phyloP scores from a whole-genome alignment of 2,888 invertebrate species.

The Dioctria linearis region DNA sequence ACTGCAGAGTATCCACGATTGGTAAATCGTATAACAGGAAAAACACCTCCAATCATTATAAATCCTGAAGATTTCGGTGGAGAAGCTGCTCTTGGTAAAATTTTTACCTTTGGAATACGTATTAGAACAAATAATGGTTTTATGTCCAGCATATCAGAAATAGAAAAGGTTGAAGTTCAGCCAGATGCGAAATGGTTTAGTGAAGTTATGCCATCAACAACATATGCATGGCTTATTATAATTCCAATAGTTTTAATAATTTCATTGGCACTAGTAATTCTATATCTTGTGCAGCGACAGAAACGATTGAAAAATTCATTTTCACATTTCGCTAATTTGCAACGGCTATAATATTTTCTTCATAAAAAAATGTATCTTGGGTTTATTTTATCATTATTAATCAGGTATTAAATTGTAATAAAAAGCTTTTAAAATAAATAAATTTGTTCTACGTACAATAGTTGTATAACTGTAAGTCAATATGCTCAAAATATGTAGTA shows the following conservation, averaged over 20 bases:
- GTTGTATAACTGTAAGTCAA: no score
- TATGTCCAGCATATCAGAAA: conserved; percentile 61
- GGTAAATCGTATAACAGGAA: conserved; percentile 67
- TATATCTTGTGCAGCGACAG: conserved; percentile 78
- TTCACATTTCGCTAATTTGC: conserved; percentile 85
- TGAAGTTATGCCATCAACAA: conserved; percentile 59
- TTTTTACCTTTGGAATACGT: conserved; percentile 79
- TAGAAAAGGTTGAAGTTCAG: conserved; percentile 61
- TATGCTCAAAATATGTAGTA: no score
- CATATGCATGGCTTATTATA: conserved; percentile 71
- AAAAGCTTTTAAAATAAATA: no score
- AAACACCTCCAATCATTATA: conserved; percentile 72
- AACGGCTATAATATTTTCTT: conserved; percentile 63
- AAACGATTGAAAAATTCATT: conserved; percentile 83
- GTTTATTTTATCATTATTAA: no score
- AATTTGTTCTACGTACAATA: no score
- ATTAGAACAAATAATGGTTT: conserved; percentile 72
- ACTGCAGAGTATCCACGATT: conserved; percentile 72
- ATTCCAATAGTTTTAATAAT: conserved; percentile 74
- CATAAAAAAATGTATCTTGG: no score
- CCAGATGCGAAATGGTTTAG: conserved; percentile 60
- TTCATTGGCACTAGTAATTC: conserved; percentile 75
- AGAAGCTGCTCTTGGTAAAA: conserved; percentile 71
- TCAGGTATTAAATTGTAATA: no score
- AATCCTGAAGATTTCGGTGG: conserved; percentile 68